Evolutionary conservation across 2,888 invertebrate species (phyloP).

Genomic region (Nipponacmea schrenckii): DNA sequence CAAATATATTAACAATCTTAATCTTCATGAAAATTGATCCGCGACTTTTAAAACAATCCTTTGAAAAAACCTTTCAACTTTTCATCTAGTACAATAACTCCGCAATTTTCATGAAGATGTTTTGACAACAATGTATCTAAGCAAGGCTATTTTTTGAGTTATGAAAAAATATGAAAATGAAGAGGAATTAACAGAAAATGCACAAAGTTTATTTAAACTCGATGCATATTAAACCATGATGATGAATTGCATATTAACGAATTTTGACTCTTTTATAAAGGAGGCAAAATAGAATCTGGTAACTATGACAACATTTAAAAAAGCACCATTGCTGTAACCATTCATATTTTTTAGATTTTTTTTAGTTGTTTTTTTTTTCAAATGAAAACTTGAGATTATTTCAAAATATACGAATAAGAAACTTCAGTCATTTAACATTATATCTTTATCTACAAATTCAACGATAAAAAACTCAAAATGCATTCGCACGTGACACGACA

Average conservation of each 20-base stretch:
- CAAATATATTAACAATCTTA: neutral
- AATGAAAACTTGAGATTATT: too few relatives aligned
- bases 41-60: neutral
- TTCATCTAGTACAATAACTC: neutral
- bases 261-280: neutral
- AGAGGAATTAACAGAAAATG: too few relatives aligned
- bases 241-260: too few relatives aligned
- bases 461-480: too few relatives aligned
- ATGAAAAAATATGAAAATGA: neutral
- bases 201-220: too few relatives aligned
- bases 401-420: too few relatives aligned
- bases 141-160: neutral
- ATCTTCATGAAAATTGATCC: slow-evolving; percentile 5
- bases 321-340: neutral
- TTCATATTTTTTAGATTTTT: slow-evolving; percentile 3
- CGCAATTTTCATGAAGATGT: slow-evolving; percentile 5
- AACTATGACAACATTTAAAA: slow-evolving; percentile 7
- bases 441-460: too few relatives aligned
- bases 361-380: neutral
- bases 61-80: neutral
- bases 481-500: too few relatives aligned
- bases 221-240: too few relatives aligned
- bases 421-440: too few relatives aligned
- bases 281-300: neutral
- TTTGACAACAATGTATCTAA: neutral